phyloP scores from a whole-genome alignment of 2,888 invertebrate species.

The Drosophila rubida region DNA sequence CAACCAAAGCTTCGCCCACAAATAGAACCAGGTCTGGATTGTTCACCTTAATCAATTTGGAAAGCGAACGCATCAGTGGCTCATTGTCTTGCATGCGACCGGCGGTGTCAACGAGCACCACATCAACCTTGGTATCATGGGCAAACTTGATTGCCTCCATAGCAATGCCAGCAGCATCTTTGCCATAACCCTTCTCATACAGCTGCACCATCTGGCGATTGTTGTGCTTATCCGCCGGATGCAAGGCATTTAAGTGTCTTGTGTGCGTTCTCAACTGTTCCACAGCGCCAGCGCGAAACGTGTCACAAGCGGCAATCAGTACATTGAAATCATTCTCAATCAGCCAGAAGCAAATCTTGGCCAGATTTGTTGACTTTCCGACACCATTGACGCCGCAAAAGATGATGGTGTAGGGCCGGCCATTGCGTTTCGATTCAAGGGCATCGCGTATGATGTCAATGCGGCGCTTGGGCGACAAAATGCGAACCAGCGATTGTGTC shows the following conservation, averaged over 20 bases:
- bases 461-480: conserved; percentile 96
- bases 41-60: conserved; percentile 98
- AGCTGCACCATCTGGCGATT: conserved; percentile 94
- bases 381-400: conserved; percentile 99
- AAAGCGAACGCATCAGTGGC: conserved; percentile 98
- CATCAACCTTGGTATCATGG: conserved; percentile 92
- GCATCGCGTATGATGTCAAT: conserved; percentile 98
- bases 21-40: conserved; percentile 99
- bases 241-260: conserved; percentile 95
- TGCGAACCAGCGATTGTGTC: conserved; percentile 95
- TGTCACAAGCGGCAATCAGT: conserved; percentile 99
- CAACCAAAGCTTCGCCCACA: conserved; percentile 99
- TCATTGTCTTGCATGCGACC: conserved; percentile 99
- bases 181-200: conserved; percentile 99
- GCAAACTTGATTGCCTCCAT: conserved; percentile 98
- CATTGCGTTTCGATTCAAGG: conserved; percentile 92
- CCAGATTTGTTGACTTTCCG: conserved; percentile 99
- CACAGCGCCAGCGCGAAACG: conserved; percentile 99
- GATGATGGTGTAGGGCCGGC: conserved; percentile 96
- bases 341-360: conserved; percentile 99
- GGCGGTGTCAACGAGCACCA: conserved; percentile 99
- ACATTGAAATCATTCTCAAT: conserved; percentile 98
- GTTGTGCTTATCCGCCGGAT: conserved; percentile 90
- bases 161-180: conserved; percentile 99
- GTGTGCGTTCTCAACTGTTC: conserved; percentile 98